A percentile compares a stretch with the other conserved stretches of the same genome.
phyloP scores from a whole-genome alignment of 2,113 vertebrate genomes.

The Calyptommatus sinebrachiatus region DNA sequence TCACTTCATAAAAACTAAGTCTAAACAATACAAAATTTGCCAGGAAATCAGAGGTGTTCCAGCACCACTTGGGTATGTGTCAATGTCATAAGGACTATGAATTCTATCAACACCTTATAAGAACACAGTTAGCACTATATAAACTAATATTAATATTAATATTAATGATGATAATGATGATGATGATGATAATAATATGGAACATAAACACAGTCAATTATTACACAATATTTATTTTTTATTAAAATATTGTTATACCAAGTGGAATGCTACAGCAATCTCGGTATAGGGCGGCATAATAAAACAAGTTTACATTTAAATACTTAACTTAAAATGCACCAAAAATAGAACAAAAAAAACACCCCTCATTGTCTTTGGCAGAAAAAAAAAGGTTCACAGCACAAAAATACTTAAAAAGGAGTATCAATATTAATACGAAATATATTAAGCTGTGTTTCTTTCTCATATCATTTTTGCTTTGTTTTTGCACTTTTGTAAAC shows the following conservation, averaged over 20 bases:
- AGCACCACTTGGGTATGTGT: too few relatives aligned
- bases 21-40: too few relatives aligned
- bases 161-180: too few relatives aligned
- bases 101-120: too few relatives aligned
- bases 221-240: conserved; percentile 60
- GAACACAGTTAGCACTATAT: too few relatives aligned
- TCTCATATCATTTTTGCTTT: conserved; percentile 58
- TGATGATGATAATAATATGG: fast-evolving
- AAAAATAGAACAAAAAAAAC: conserved; percentile 52
- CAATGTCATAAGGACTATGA: too few relatives aligned
- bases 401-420: conserved; percentile 77
- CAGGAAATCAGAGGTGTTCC: too few relatives aligned
- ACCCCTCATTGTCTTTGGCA: conserved; percentile 77
- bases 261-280: conserved; percentile 79
- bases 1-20: too few relatives aligned
- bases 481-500: conserved; percentile 77
- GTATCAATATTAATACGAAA: conserved; percentile 83
- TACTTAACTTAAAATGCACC: conserved; percentile 82
- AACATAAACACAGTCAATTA: neutral
- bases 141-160: too few relatives aligned
- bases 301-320: conserved; percentile 78
- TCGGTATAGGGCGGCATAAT: conserved; percentile 72
- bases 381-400: conserved; percentile 78
- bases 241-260: conserved; percentile 82
- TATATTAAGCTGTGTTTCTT: conserved; percentile 77